Evolutionary conservation across 1,140 invertebrate genomes (phyloP).

Genomic region (Plodia interpunctella): DNA sequence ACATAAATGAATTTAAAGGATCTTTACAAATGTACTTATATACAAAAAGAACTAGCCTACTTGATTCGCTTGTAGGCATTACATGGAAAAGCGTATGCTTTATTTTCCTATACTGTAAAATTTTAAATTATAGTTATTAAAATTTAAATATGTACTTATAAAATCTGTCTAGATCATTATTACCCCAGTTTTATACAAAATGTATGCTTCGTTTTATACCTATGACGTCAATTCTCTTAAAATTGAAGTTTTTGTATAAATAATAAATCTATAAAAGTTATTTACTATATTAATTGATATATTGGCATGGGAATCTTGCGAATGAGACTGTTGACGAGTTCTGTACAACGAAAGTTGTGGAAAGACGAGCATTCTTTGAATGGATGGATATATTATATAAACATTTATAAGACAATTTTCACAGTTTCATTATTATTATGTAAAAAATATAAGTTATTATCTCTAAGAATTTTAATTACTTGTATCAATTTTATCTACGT

Average conservation of each 20-base stretch:
- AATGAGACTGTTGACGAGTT: conserved; percentile 52
- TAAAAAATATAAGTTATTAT: conserved; percentile 72
- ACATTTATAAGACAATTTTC: conserved; percentile 67
- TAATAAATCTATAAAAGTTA: conserved; percentile 37
- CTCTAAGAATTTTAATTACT: conserved; percentile 74
- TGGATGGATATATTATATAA: conserved; percentile 44
- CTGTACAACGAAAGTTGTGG: conserved; percentile 55
- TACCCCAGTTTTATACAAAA: conserved; percentile 53
- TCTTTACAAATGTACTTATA: conserved; percentile 22
- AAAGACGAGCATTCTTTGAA: conserved; percentile 47
- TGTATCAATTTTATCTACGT: conserved; percentile 77
- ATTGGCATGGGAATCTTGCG: conserved; percentile 49
- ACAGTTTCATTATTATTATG: conserved; percentile 69
- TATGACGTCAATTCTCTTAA: conserved; percentile 67
- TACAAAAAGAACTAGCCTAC: conserved; percentile 21
- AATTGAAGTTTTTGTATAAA: conserved; percentile 51
- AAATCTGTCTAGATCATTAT: conserved; percentile 21
- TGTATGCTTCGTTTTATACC: conserved; percentile 52
- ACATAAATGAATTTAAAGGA: conserved; percentile 24
- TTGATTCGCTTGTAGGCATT: conserved; percentile 30
- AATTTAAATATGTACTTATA: conserved; percentile 13
- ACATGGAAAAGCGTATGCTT: conserved; percentile 30
- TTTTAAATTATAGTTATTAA: conserved; percentile 14
- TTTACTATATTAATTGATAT: conserved; percentile 33
- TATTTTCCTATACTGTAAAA: conserved; percentile 40